These are phyloP conservation scores for Chromis chromis DNA, from an alignment of 2,797 vertebrate species.

Conservation along the genomic window DNA sequence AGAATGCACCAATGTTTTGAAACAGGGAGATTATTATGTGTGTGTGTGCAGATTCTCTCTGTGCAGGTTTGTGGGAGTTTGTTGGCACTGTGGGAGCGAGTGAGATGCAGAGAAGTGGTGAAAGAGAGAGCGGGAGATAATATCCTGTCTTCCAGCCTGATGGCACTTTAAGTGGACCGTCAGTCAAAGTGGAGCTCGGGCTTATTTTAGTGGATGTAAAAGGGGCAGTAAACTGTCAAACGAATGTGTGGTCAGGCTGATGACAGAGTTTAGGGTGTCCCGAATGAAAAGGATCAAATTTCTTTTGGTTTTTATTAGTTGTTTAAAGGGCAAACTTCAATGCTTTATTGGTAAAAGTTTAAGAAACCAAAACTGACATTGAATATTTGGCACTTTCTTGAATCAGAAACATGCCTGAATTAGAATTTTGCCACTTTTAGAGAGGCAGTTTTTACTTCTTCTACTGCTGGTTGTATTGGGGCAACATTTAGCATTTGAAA, in stretches of 20 bases:
- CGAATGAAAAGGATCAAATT: slow-evolving; percentile 56
- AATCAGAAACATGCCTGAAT: neutral
- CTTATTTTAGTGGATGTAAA: slow-evolving; percentile 70
- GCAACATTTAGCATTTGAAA: neutral
- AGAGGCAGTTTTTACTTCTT: too few relatives aligned
- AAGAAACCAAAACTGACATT: neutral
- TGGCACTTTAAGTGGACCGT: slow-evolving; percentile 64
- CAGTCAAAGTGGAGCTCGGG: slow-evolving; percentile 47
- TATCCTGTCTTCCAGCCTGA: slow-evolving; percentile 32
- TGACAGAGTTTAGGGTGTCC: slow-evolving; percentile 72
- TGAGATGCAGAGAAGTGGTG: too few relatives aligned
- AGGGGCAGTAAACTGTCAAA: slow-evolving; percentile 35
- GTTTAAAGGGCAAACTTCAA: neutral
- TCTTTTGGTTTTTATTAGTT: slow-evolving; percentile 19
- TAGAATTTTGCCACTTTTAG: too few relatives aligned
- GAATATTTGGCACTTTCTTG: too few relatives aligned
- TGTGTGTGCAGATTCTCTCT: neutral
- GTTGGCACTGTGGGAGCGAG: slow-evolving; percentile 4
- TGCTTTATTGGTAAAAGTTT: neutral
- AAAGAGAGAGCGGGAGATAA: slow-evolving; percentile 27
- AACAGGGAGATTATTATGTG: neutral
- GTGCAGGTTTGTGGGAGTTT: slow-evolving; percentile 17
- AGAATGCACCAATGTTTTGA: slow-evolving; percentile 13
- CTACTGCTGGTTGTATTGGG: too few relatives aligned
- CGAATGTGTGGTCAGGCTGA: slow-evolving; percentile 54